Conservation (phyloP, 2,888 invertebrate genomes). For the Caenorhabditis sinica region DNA sequence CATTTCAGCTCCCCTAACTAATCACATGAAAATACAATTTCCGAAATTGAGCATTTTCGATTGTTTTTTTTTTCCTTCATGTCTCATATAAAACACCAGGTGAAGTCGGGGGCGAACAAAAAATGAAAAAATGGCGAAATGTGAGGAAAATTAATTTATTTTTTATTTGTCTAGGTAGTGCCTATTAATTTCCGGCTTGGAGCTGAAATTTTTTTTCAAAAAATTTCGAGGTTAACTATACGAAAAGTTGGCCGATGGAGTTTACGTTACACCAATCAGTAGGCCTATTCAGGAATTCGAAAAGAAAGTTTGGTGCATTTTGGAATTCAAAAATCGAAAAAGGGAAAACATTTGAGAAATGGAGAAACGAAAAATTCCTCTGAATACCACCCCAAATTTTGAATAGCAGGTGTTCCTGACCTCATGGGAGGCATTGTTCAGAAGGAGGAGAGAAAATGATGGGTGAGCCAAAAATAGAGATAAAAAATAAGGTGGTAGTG, state of each 20-base stretch:
- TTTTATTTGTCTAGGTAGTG: not conserved
- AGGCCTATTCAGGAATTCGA: constrained; percentile 1
- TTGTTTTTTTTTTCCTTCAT: constrained; percentile 48
- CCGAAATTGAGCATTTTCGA: constrained; percentile 64
- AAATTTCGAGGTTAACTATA: not conserved
- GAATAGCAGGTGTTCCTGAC: constrained; percentile 52
- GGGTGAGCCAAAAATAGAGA: constrained; percentile 1
- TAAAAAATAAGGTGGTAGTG: too few species aligned
- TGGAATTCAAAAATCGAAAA: constrained; percentile 1
- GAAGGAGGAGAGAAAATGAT: not conserved
- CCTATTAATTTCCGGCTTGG: constrained; percentile 32
- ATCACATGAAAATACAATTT: constrained; percentile 65
- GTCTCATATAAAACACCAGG: constrained; percentile 16
- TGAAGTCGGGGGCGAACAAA: constrained; percentile 25
- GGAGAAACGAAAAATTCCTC: not conserved
- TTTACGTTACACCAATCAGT: not conserved
- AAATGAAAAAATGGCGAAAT: not conserved
- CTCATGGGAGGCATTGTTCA: not conserved
- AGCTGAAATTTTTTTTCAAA: not conserved
- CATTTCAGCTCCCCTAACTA: not conserved
- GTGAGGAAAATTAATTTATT: not conserved
- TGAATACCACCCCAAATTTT: constrained; percentile 43
- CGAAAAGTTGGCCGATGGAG: not conserved
- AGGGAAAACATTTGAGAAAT: not conserved
- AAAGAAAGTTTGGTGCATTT: too few species aligned